phyloP scores from a whole-genome alignment of 2,888 invertebrate genomes.

The Anagyrus pseudococci region DNA sequence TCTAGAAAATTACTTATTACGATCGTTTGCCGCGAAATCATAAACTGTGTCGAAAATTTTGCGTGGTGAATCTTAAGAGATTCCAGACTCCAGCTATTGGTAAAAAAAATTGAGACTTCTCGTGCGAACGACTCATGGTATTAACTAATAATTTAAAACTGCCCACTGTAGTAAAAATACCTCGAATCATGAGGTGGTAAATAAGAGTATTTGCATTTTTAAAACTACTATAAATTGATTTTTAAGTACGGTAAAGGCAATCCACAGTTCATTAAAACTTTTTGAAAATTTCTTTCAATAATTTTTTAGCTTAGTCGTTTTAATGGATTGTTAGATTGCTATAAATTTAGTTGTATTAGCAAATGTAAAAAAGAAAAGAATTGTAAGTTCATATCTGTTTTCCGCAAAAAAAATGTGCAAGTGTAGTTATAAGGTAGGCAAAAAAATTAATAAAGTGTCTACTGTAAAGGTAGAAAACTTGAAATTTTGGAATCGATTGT shows the following conservation, averaged over 20 bases:
- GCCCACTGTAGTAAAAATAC: conserved; percentile 32
- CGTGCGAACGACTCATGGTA: conserved; percentile 26
- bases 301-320: background rate
- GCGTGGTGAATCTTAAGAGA: conserved; percentile 14
- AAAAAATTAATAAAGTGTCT: conserved; percentile 26
- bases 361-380: too few species aligned
- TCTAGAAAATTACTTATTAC: too few species aligned
- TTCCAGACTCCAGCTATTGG: conserved; percentile 31
- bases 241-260: background rate
- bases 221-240: conserved; percentile 23
- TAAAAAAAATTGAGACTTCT: conserved; percentile 30
- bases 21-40: too few species aligned
- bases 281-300: background rate
- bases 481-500: conserved; percentile 33
- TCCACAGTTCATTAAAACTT: background rate
- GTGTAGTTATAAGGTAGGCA: conserved; percentile 19
- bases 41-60: background rate
- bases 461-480: conserved; percentile 28
- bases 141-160: conserved; percentile 33
- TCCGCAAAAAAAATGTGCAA: conserved; percentile 23
- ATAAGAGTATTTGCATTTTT: conserved; percentile 25
- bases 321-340: background rate
- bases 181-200: conserved; percentile 7
- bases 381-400: background rate
- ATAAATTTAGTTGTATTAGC: background rate